Evolutionary conservation across 2,888 invertebrate species (phyloP), one percentile per base, ranked within the genome.

Genomic region (Elegia similella): DNA sequence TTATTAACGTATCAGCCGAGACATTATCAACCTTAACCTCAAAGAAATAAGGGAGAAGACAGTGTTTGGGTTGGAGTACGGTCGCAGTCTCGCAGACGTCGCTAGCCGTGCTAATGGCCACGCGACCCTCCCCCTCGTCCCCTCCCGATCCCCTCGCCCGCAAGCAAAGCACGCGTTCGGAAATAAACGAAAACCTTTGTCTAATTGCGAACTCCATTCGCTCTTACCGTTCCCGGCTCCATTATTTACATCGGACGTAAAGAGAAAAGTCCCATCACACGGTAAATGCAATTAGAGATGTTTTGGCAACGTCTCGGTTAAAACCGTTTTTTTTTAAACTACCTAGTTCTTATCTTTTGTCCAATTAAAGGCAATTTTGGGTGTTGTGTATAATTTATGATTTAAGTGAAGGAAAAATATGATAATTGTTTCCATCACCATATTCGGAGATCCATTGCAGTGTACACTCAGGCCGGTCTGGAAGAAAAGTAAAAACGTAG

Each of bases 61-160:
- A 58, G 44, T 12, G 58, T 71, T 59, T 68, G 30, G 52, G 48
- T 5, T n/a, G 59, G 63, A 57, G 29, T 29, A 66, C 68, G 78
- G 66, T 65, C 77, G 80, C 78, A 81, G 65, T 76, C 82, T 76
- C 82, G 83, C 75, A 80, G 80, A 72, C 80, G 81, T 69, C 72
- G 69, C 66, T 47, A 71, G 77, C 76, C 83, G 82, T 80, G 84
- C 86, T 90, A 89, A 89, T 88, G 86, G 88, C 82, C 75, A 69
- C 70, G 73, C 73, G 76, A 71, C 78, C 81, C 82, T 70, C 78
- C 80, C 23, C 70, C 74, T 68, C 73, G 63, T 64, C 75, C 68
- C 71, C 61, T 47, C 60, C 55, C 44, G 12, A 15, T 15, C n/a
- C 47, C 52, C 62, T 50, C 61, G 65, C 68, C 70, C 73, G 67